Base-by-base conservation (phyloP, 2,888 invertebrate species). In the Amphipoea lucens region DNA sequence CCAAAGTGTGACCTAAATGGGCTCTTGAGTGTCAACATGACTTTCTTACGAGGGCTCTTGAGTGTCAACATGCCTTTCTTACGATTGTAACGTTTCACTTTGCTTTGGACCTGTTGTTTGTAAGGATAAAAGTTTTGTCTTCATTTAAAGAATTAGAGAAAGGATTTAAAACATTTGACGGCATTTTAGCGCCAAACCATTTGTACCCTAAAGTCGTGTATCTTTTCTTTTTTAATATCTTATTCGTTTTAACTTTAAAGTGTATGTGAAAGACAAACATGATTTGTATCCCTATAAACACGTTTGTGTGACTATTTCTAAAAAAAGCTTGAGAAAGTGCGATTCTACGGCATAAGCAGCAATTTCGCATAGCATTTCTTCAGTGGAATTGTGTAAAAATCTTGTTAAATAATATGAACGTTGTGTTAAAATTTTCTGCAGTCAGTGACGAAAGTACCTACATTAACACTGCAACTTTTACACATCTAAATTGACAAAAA, bases 201-300 rank as follows among this genome's bases (percentile, higher is more conserved):
- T 48, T 29, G 23, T 45, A 5, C 36, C 5, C 29, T 23, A 6
- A 51, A 51, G 36, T 17, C 4, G 20, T 45, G 45, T 45, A 45
- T 45, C 48, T 20, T 0, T n/a, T 36, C 7, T 14, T 48, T 73
- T 45, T 14, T 14, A 36, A 17, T 36, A 23, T 23, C 4, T 42
- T 5, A n/a, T n/a, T 63, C 5, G 23, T 65, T 36, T 63, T 36
- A 36, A 23, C 11, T 65, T 40, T 20, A 36, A 5, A 20, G 29
- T 65, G 72, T 45, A 29, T 20, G 51, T 72, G 60, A 67, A 5
- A 48, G 14, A 48, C 36, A 36, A 45, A 45, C 45, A 45, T 45
- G 45, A 83, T 82, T 72, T 83, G n/a, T 72, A 72, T 60, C 51
- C 42, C 42, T 36, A 63, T 60, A 67, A 51, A 82, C 72, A 69